Evolutionary conservation across 2,113 vertebrate species (phyloP), one percentile per base, ranked within the genome.

Genomic region (Eudorcas thomsonii): DNA sequence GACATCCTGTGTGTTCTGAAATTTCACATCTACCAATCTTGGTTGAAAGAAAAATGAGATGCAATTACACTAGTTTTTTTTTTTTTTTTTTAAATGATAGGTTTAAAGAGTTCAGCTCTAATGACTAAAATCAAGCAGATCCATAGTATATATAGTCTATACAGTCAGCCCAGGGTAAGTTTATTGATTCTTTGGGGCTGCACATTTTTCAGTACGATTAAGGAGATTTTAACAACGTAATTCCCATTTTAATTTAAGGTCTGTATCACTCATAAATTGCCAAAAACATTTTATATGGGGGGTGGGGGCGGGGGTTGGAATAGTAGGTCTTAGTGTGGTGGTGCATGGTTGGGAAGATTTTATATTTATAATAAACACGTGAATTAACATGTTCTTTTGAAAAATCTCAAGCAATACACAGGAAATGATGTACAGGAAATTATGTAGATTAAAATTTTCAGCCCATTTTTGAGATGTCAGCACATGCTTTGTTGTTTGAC

Each of bases 281-380:
- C 98, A 99, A 98, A 98, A 96, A 96, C 97, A 60, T 97, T 98
- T 97, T 97, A 30, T 97, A 86, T 55, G 19, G 96, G 95, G 82
- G 57, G 78, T 45, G 36, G 80, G 89, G 81, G 60, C 3, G 6
- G 25, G 87, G 93, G 48, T 23, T 62, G 89, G 80, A 81, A 28
- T 25, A 83, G 81, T 96, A 64, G 92, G 43, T 93, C 52, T 78
- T 90, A 78, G 52, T 93, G 88, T 96, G 96, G 91, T 28, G 43
- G n/a, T 77, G 96, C 91, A 97, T 97, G 98, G 95, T 55, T 43
- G 89, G 85, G 94, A 85, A 77, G 57, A 83, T 60, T 96, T 92
- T 97, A 48, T 91, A 96, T 91, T 97, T 97, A n/a, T 91, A 21
- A 74, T 95, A 74, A 95, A 88, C 95, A 77, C 3, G 39, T 64